phyloP scores from a whole-genome alignment of 1,140 invertebrate species.

The Lucilia sericata region DNA sequence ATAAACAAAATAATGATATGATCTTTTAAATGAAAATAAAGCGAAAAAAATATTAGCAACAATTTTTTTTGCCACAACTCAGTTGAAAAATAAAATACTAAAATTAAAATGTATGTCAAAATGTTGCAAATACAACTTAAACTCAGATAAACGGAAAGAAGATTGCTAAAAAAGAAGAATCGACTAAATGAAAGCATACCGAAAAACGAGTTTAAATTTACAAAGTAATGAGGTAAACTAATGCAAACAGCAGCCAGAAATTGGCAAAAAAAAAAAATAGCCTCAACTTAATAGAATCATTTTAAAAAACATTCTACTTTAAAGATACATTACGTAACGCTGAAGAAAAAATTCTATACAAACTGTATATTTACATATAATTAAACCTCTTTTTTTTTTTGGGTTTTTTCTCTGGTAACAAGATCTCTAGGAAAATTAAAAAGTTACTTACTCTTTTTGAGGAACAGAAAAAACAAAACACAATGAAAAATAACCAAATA shows the following conservation, averaged over 20 bases:
- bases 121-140: not conserved
- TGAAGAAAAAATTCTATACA: not conserved
- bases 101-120: not conserved
- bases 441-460: not conserved
- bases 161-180: not conserved
- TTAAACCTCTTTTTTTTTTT: not conserved
- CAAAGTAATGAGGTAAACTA: not conserved
- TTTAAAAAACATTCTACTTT: not conserved
- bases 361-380: slow-evolving; percentile 4
- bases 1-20: not conserved
- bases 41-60: not conserved
- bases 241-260: not conserved
- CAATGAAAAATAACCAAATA: not conserved
- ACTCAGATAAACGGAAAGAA: not conserved
- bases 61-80: too few species aligned
- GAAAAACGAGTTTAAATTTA: not conserved
- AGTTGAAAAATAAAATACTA: too few species aligned
- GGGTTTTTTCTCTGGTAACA: not conserved
- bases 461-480: too few species aligned
- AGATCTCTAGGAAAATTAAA: not conserved
- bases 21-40: not conserved
- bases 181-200: not conserved
- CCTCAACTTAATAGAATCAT: not conserved
- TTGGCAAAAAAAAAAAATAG: not conserved
- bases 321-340: too few species aligned